phyloP scores from a whole-genome alignment of 2,113 vertebrate species.

The Oreocharis arfaki region DNA sequence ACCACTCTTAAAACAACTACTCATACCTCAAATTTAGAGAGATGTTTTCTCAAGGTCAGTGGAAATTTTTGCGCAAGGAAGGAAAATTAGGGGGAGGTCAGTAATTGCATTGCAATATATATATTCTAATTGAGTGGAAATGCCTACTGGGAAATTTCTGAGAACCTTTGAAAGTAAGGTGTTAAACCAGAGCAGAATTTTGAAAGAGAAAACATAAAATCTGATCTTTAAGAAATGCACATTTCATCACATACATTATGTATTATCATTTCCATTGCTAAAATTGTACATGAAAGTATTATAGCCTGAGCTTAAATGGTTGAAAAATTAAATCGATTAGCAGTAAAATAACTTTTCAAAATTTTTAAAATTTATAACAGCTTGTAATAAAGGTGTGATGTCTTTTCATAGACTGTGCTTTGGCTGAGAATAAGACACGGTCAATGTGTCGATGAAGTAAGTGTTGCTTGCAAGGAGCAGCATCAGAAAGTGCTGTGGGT shows the following conservation, averaged over 20 bases:
- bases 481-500: neutral
- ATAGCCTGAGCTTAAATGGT: neutral
- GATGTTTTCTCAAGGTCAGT: slow-evolving; percentile 2
- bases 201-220: neutral
- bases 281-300: neutral
- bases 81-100: neutral
- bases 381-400: neutral
- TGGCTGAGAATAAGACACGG: neutral
- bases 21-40: neutral
- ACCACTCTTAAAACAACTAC: neutral
- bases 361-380: neutral
- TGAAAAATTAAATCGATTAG: neutral
- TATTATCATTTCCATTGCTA: neutral
- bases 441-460: neutral
- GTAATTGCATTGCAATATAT: neutral
- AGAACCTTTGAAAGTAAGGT: neutral
- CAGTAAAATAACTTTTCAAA: neutral
- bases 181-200: neutral
- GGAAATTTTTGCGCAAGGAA: neutral
- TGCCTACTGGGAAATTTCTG: neutral
- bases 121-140: neutral
- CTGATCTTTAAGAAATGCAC: neutral
- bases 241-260: neutral
- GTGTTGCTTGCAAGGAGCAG: neutral
- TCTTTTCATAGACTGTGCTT: neutral